These are phyloP conservation scores for Meta bourneti DNA, from an alignment of 2,888 invertebrate species.

Conservation along the genomic window DNA sequence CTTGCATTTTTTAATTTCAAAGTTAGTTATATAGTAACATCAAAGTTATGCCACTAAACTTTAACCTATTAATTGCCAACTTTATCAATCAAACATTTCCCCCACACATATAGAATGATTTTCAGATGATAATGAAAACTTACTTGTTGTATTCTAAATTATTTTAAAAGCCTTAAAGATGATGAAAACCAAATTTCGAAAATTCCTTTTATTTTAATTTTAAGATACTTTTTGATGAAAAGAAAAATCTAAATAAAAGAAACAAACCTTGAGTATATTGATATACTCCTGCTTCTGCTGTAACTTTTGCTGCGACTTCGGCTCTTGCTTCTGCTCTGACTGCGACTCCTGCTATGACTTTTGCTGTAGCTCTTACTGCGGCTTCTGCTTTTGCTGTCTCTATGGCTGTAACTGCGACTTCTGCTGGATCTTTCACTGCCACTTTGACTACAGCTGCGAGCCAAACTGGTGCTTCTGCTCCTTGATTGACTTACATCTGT, in stretches of 20 bases:
- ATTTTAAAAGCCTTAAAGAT: too few species aligned
- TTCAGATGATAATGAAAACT: too few species aligned
- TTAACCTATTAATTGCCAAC: too few species aligned
- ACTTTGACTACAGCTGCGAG: constrained; percentile 37
- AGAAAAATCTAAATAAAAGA: background rate
- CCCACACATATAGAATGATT: too few species aligned
- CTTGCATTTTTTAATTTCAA: too few species aligned
- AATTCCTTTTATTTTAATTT: too few species aligned
- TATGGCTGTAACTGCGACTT: constrained; percentile 52
- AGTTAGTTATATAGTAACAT: too few species aligned
- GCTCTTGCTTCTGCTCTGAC: constrained; percentile 55
- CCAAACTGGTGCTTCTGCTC: constrained; percentile 48
- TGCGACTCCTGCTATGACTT: constrained; percentile 54
- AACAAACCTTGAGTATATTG: constrained; percentile 62
- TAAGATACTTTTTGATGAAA: background rate
- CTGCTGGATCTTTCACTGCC: constrained; percentile 31
- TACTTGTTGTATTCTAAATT: too few species aligned
- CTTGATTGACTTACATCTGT: constrained; percentile 21
- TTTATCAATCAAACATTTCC: too few species aligned
- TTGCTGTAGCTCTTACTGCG: constrained; percentile 45
- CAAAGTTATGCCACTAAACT: too few species aligned
- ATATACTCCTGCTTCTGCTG: constrained; percentile 65
- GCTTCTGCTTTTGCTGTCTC: constrained; percentile 53
- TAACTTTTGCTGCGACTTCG: constrained; percentile 65
- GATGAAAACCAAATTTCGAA: too few species aligned